Evolutionary conservation across 1,140 invertebrate genomes (phyloP).

Genomic region (Eurosta solidaginis): DNA sequence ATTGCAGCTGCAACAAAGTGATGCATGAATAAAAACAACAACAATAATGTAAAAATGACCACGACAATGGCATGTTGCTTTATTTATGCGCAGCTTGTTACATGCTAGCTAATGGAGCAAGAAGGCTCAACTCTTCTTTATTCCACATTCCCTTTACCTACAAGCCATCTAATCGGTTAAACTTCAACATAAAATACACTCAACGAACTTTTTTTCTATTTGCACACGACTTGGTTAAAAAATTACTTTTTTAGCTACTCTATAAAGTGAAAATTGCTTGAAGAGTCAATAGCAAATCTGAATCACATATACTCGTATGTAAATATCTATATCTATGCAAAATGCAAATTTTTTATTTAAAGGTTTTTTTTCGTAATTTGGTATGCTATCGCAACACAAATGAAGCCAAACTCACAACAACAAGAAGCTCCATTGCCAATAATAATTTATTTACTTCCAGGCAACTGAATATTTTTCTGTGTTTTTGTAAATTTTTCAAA

Average conservation of each 20-base stretch:
- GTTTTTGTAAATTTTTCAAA: not conserved
- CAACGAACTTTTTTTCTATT: no score
- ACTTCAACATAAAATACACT: no score
- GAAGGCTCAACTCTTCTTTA: not conserved
- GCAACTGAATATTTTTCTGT: not conserved
- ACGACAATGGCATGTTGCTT: not conserved
- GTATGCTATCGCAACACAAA: not conserved
- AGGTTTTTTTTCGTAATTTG: not conserved
- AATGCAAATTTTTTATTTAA: not conserved
- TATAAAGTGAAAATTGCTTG: conserved; percentile 2
- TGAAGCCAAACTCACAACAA: not conserved
- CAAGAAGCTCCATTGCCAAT: not conserved
- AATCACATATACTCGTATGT: not conserved
- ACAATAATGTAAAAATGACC: not conserved
- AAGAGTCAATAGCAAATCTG: not conserved
- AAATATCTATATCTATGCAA: not conserved
- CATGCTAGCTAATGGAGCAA: not conserved
- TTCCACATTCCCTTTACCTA: no score
- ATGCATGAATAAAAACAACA: not conserved
- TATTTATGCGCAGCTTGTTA: conserved; percentile 8
- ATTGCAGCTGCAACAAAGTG: not conserved
- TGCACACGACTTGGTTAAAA: no score
- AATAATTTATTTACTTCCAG: not conserved
- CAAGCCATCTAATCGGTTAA: no score
- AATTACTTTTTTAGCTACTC: conserved; percentile 3